These are phyloP conservation scores for Microcebus jonahi DNA, from an alignment of 2,113 vertebrate genomes.

Conservation along the genomic window DNA sequence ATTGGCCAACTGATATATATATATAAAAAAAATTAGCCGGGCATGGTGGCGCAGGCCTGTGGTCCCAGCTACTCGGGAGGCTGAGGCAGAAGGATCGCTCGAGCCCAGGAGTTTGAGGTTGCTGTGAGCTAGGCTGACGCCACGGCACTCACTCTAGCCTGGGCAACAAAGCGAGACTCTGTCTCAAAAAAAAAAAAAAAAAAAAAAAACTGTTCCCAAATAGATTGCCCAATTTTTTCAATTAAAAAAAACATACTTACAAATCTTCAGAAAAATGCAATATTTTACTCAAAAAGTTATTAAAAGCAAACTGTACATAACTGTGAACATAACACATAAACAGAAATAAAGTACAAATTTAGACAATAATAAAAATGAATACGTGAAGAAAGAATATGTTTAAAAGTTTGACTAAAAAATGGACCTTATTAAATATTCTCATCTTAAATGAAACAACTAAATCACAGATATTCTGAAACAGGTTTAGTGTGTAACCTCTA, in stretches of 20 bases:
- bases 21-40: too few species aligned
- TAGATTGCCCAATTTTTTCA: neutral
- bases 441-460: neutral
- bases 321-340: neutral
- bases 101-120: too few species aligned
- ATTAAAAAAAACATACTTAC: neutral
- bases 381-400: neutral
- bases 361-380: neutral
- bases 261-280: neutral
- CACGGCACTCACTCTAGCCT: too few species aligned
- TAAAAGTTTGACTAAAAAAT: neutral
- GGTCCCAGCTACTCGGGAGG: too few species aligned
- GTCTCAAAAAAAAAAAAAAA: too few species aligned
- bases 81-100: too few species aligned
- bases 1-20: too few species aligned
- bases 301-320: neutral
- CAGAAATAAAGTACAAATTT: neutral
- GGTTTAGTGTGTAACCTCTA: neutral
- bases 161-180: too few species aligned
- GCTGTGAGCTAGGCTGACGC: too few species aligned
- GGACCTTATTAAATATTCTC: neutral
- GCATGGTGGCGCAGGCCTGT: too few species aligned
- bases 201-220: conserved; percentile 1
- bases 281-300: conserved; percentile 11
- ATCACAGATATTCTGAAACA: neutral